Conservation (phyloP, 2,797 vertebrate species). For the Sebastiscus albofasciatus region DNA sequence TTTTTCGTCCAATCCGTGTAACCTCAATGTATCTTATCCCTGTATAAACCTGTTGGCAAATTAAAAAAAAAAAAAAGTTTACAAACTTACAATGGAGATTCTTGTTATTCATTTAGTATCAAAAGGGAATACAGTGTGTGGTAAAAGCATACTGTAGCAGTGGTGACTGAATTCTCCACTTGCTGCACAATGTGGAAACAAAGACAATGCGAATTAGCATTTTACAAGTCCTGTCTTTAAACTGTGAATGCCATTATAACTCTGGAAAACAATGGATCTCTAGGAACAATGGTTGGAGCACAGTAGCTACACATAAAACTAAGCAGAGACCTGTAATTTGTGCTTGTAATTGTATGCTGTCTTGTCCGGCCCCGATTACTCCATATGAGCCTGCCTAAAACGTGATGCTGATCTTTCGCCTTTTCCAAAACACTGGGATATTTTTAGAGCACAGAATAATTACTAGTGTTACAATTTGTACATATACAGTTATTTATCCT, state of each 20-base stretch:
- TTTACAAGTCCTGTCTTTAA: slow-evolving; percentile 40
- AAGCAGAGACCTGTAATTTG: slow-evolving; percentile 64
- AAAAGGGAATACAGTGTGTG: neutral
- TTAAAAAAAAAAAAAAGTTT: slow-evolving; percentile 14
- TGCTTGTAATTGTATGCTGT: slow-evolving; percentile 66
- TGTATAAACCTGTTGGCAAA: slow-evolving; percentile 2
- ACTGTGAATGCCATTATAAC: slow-evolving; percentile 43
- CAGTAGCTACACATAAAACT: slow-evolving; percentile 47
- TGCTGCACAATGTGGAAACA: slow-evolving; percentile 27
- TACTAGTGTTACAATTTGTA: slow-evolving; percentile 41
- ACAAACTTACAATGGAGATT: neutral
- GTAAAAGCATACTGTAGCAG: neutral
- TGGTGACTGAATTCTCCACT: neutral
- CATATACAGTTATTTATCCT: slow-evolving; percentile 42
- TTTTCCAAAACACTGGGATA: slow-evolving; percentile 5
- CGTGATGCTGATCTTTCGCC: slow-evolving; percentile 23
- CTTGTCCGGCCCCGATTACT: slow-evolving; percentile 40
- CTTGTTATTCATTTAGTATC: neutral
- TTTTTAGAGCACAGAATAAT: slow-evolving; percentile 59
- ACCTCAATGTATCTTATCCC: neutral
- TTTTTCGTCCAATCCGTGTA: slow-evolving; percentile 5
- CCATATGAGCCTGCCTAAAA: slow-evolving; percentile 9
- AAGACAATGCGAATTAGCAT: slow-evolving; percentile 50
- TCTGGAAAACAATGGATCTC: slow-evolving; percentile 52
- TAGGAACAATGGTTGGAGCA: slow-evolving; percentile 48